Conservation (phyloP, 2,797 vertebrate species). For the Hydrolagus colliei region DNA sequence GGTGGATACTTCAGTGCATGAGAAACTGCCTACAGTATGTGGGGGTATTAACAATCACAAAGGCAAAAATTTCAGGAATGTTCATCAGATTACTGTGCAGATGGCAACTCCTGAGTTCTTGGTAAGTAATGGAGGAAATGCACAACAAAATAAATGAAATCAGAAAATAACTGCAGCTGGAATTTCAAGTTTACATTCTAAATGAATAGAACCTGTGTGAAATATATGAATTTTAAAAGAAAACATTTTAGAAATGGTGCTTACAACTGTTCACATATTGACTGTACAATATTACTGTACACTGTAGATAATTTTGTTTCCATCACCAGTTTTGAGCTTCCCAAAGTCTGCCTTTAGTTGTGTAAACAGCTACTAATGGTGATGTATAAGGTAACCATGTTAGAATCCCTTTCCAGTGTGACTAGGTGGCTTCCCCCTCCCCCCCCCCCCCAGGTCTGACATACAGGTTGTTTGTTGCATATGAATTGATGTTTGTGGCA, state of each 20-base stretch:
- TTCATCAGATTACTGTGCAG: not conserved
- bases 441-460: too few species aligned
- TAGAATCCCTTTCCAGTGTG: too few species aligned
- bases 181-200: not conserved
- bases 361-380: too few species aligned
- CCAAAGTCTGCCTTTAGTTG: too few species aligned
- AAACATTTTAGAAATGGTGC: not conserved
- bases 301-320: not conserved
- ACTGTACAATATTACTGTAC: not conserved
- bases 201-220: not conserved
- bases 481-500: too few species aligned
- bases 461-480: too few species aligned
- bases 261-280: not conserved
- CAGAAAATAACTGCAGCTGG: too few species aligned
- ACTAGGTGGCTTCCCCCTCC: too few species aligned
- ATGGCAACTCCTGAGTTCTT: not conserved
- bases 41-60: not conserved
- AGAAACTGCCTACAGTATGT: not conserved
- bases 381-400: too few species aligned
- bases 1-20: not conserved
- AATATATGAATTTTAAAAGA: not conserved
- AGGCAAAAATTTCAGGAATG: not conserved
- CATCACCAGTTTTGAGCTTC: not conserved
- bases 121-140: not conserved
- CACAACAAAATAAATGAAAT: not conserved